Base-by-base conservation (phyloP, 1,140 invertebrate genomes). In the Pseudomyrmex cubaensis region DNA sequence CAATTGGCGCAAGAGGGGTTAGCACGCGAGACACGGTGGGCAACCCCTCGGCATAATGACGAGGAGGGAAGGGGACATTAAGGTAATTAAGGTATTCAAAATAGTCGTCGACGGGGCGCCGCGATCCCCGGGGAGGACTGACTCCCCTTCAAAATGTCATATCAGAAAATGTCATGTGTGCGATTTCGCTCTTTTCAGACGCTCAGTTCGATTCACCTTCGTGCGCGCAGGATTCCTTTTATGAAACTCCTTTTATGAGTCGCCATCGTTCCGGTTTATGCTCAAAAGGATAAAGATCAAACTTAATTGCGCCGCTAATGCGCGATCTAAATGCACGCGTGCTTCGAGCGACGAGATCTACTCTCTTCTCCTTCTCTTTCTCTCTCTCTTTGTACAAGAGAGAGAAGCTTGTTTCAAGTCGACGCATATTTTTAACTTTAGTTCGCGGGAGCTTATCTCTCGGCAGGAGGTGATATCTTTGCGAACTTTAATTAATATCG, bases 41-140 rank as follows among this genome's bases (percentile, higher is more conserved):
- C 0, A 25, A 35, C 22, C 20, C 82, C 52, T 64, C 67, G 76
- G 72, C 56, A 69, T 88, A 83, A 89, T 85, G 76, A 87, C 70
- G 35, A 35, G 35, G 35, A 35, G 35, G 0, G 5, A 35, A 35
- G 35, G 57, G 73, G 25, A 75, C 74, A 83, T 83, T 89, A 88
- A 82, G 78, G 82, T 88, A 83, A 88, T 90, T 89, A 88, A 76
- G 83, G 62, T 64, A 75, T 78, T 86, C 78, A 85, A 88, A 88
- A 84, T 89, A 83, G 82, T 88, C 86, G 72, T 78, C 86, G 77
- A 52, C 35, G 22, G 76, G 83, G 78, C 50, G 22, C 54, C 83
- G 83, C 83, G 83, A 20, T 74, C 83, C 66, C 9, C 44, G 72
- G 25, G 15, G 76, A 7, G 25, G 87, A 70, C 62, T 59, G 35